Percentiles rank a stretch among this genome's conserved stretches.
Conservation (phyloP, 2,113 vertebrate species). For the Dipodomys stephensi region DNA sequence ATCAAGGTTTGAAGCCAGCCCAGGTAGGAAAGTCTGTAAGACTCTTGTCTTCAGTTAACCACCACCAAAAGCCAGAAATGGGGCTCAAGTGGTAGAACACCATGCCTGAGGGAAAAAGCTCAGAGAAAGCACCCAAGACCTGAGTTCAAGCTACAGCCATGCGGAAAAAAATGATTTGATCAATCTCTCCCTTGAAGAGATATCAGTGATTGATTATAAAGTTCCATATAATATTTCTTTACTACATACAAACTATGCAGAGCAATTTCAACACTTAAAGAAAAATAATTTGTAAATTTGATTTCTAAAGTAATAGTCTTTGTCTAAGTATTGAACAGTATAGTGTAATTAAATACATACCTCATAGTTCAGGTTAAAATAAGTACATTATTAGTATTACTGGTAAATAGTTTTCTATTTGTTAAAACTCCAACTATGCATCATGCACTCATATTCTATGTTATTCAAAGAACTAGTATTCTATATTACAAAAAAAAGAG, state of each 20-base stretch:
- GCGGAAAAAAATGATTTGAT: not conserved
- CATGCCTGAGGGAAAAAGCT: too few relatives aligned
- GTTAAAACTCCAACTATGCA: not conserved
- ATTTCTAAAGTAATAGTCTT: slow-evolving; percentile 43
- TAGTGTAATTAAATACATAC: not conserved
- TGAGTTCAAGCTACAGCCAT: too few relatives aligned
- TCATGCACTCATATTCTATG: not conserved
- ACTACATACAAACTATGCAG: not conserved
- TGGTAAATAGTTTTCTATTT: not conserved
- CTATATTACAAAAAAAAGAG: not conserved
- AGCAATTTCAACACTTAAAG: not conserved
- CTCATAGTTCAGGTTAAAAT: not conserved
- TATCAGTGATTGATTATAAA: not conserved
- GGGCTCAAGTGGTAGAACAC: too few relatives aligned
- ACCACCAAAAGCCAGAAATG: too few relatives aligned
- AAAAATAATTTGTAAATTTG: slow-evolving; percentile 39
- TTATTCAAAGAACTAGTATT: not conserved
- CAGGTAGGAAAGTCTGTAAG: too few relatives aligned
- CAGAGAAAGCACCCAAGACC: too few relatives aligned
- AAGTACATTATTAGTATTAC: not conserved
- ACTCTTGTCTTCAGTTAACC: too few relatives aligned
- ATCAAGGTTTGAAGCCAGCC: too few relatives aligned
- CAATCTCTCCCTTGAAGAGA: not conserved
- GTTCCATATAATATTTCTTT: not conserved
- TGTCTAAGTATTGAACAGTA: slow-evolving; percentile 26